These are phyloP conservation scores for Microtus oregoni DNA, from an alignment of 2,113 vertebrate genomes.

Conservation along the genomic window DNA sequence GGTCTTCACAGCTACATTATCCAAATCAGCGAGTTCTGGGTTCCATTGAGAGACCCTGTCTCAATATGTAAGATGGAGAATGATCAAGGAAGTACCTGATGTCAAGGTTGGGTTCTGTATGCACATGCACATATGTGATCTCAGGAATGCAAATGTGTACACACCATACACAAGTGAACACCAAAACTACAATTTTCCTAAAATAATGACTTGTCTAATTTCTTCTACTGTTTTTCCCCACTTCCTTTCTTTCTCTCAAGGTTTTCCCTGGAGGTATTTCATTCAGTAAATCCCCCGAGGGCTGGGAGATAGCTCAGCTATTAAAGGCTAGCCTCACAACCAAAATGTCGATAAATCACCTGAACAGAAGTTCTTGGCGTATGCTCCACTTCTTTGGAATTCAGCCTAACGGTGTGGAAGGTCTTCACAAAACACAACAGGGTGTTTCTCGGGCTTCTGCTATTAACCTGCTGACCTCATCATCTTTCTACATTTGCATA, in stretches of 20 bases:
- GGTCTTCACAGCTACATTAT: background rate
- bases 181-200: background rate
- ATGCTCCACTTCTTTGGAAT: background rate
- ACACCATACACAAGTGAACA: too few species aligned
- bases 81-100: background rate
- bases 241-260: background rate
- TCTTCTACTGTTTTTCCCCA: background rate
- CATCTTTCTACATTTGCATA: background rate
- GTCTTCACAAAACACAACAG: too few species aligned
- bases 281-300: background rate
- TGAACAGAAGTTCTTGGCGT: background rate
- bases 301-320: background rate
- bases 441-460: background rate
- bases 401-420: background rate
- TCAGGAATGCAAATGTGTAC: background rate
- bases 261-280: background rate
- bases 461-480: background rate
- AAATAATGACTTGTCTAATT: background rate
- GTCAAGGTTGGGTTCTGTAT: too few species aligned
- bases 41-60: background rate
- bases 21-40: background rate
- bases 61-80: background rate
- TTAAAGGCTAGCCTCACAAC: background rate
- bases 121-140: background rate
- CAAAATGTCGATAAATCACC: background rate